Evolutionary conservation across 2,797 vertebrate genomes (phyloP).

Genomic region (Eidolon dupreanum): DNA sequence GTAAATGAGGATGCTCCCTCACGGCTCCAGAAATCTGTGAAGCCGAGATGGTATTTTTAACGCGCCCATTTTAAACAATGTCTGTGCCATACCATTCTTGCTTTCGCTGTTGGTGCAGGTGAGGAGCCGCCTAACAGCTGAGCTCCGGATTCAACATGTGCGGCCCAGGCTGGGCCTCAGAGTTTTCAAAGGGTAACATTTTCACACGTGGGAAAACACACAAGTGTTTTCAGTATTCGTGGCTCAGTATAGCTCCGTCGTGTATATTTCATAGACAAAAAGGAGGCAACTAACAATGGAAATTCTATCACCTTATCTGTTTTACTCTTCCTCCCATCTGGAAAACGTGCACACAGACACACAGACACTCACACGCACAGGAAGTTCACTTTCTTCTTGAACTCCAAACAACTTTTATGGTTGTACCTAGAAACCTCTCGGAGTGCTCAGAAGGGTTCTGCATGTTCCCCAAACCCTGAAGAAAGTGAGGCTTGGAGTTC

Average conservation of each 20-base stretch:
- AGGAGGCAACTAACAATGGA: slow-evolving; percentile 74
- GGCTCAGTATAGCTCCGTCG: slow-evolving; percentile 72
- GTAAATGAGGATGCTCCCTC: slow-evolving; percentile 53
- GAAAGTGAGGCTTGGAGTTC: background rate
- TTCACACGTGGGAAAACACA: slow-evolving; percentile 73
- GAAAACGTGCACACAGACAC: background rate
- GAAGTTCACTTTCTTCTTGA: slow-evolving; percentile 64
- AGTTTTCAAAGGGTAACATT: slow-evolving; percentile 76
- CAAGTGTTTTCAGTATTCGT: slow-evolving; percentile 63
- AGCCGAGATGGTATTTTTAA: slow-evolving; percentile 76
- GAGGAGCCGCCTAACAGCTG: slow-evolving; percentile 71
- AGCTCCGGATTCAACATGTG: slow-evolving; percentile 73
- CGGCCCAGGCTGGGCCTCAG: slow-evolving; percentile 64
- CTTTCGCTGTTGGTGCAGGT: slow-evolving; percentile 70
- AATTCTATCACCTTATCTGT: slow-evolving; percentile 73
- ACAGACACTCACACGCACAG: background rate
- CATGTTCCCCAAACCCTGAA: background rate
- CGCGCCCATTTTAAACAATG: slow-evolving; percentile 68
- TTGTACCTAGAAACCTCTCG: background rate
- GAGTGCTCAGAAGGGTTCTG: background rate
- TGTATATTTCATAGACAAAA: slow-evolving; percentile 59
- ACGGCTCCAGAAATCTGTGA: slow-evolving; percentile 62
- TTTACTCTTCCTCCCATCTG: slow-evolving; percentile 70
- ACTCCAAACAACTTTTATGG: slow-evolving; percentile 54
- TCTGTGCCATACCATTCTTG: slow-evolving; percentile 64